Conservation (phyloP, 92 coral and sea anemone genomes). For the Epizoanthus ramosus region DNA sequence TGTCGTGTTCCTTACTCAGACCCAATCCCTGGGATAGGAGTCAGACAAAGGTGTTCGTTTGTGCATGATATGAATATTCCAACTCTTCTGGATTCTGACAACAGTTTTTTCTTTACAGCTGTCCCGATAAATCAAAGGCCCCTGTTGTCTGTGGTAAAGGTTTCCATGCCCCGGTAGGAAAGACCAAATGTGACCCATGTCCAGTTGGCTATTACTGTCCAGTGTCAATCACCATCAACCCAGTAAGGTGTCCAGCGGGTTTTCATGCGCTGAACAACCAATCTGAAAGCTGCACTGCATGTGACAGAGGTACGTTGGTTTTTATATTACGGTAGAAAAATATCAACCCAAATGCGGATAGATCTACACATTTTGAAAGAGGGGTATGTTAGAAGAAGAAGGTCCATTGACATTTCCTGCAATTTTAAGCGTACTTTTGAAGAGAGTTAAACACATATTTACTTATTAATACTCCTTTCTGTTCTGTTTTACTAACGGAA, state of each 20-base stretch:
- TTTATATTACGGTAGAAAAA: background rate
- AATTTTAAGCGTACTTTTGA: too few relatives aligned
- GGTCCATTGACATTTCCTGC: too few relatives aligned
- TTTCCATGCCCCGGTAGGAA: constrained; percentile 65
- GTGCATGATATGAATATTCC: too few relatives aligned
- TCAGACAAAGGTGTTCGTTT: too few relatives aligned
- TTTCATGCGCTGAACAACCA: constrained; percentile 78
- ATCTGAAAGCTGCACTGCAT: constrained; percentile 68
- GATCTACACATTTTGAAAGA: too few relatives aligned
- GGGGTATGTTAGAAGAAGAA: too few relatives aligned
- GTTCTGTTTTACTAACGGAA: too few relatives aligned
- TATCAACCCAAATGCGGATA: too few relatives aligned
- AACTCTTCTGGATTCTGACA: background rate
- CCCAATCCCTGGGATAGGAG: too few relatives aligned
- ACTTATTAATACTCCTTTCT: too few relatives aligned
- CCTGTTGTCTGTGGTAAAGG: constrained; percentile 84
- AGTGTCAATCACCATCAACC: constrained; percentile 52
- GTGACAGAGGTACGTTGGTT: constrained; percentile 77
- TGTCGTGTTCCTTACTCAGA: too few relatives aligned
- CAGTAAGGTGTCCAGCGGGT: constrained; percentile 80
- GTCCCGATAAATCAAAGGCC: constrained; percentile 50
- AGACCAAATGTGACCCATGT: constrained; percentile 68
- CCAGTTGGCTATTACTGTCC: constrained; percentile 89
- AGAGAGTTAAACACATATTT: too few relatives aligned
- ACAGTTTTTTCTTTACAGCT: constrained; percentile 46